Conservation (phyloP, 2,113 vertebrate genomes). For the Ornithorhynchus anatinus region DNA sequence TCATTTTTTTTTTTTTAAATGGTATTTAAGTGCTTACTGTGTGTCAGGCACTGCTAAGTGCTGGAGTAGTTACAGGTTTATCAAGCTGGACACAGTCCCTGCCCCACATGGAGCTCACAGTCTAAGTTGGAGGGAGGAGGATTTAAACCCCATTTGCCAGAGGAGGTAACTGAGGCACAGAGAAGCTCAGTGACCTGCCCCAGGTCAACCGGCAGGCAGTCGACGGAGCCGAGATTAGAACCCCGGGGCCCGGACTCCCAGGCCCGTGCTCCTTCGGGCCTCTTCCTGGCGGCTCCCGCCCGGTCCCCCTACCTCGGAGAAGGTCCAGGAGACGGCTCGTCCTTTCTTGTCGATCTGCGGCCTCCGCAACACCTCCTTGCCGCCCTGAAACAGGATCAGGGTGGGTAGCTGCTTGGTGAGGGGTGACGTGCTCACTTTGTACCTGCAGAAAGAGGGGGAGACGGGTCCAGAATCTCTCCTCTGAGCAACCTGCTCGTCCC, state of each 20-base stretch:
- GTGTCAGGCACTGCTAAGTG: too few species aligned
- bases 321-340: slow-evolving; percentile 94
- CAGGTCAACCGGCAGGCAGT: background rate
- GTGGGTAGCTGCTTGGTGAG: slow-evolving; percentile 94
- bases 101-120: too few species aligned
- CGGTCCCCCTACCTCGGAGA: slow-evolving; percentile 82
- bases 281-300: background rate
- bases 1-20: too few species aligned
- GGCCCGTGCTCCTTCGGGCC: background rate
- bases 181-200: background rate
- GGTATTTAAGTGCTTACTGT: too few species aligned
- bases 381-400: slow-evolving; percentile 88
- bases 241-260: background rate
- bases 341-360: slow-evolving; percentile 94
- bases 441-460: slow-evolving; percentile 65
- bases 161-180: too few species aligned
- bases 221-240: background rate
- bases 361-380: slow-evolving; percentile 84
- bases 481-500: background rate
- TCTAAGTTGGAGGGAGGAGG: too few species aligned
- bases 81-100: too few species aligned
- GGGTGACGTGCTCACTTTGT: slow-evolving; percentile 88
- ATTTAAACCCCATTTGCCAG: too few species aligned
- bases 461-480: background rate
- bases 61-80: too few species aligned